These are phyloP conservation scores for Metellina segmentata DNA, from an alignment of 2,888 invertebrate species.

Conservation along the genomic window DNA sequence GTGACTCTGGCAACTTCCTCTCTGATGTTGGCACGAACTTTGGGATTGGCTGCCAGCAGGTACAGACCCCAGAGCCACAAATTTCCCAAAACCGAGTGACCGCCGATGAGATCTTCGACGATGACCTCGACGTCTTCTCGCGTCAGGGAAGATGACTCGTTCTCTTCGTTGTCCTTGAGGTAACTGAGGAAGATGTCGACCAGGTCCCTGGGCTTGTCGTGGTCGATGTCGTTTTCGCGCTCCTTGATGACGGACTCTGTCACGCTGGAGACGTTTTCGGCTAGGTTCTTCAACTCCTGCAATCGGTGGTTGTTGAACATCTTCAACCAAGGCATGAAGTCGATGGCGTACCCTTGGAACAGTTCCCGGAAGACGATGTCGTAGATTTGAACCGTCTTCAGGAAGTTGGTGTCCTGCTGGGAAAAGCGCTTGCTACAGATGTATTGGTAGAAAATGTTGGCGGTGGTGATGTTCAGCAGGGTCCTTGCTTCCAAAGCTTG, in stretches of 20 bases:
- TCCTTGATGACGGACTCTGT: conserved; percentile 67
- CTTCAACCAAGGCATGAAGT: conserved; percentile 90
- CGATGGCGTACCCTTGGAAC: conserved; percentile 92
- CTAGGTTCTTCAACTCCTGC: conserved; percentile 79
- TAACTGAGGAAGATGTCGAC: conserved; percentile 76
- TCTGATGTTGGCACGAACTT: conserved; percentile 85
- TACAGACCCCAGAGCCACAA: conserved; percentile 86
- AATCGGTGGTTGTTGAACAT: conserved; percentile 86
- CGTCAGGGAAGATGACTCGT: conserved; percentile 48
- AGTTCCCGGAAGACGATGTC: conserved; percentile 96
- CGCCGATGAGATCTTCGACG: conserved; percentile 88
- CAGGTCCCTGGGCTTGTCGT: conserved; percentile 71
- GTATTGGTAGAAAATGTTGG: conserved; percentile 92
- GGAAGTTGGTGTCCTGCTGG: conserved; percentile 86
- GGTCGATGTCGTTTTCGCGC: conserved; percentile 50
- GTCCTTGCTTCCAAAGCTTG: conserved; percentile 84
- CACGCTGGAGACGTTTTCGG: conserved; percentile 61
- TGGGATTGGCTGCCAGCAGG: conserved; percentile 85
- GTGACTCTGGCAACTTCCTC: conserved; percentile 83
- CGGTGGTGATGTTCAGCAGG: conserved; percentile 87
- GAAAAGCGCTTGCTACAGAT: conserved; percentile 89
- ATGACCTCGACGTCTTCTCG: conserved; percentile 76
- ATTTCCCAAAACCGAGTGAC: conserved; percentile 93
- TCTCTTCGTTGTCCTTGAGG: conserved; percentile 59
- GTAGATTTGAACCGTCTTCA: conserved; percentile 86